Evolutionary conservation across 2,797 vertebrate genomes (phyloP).

Genomic region (Poeciliopsis paucimaculata): DNA sequence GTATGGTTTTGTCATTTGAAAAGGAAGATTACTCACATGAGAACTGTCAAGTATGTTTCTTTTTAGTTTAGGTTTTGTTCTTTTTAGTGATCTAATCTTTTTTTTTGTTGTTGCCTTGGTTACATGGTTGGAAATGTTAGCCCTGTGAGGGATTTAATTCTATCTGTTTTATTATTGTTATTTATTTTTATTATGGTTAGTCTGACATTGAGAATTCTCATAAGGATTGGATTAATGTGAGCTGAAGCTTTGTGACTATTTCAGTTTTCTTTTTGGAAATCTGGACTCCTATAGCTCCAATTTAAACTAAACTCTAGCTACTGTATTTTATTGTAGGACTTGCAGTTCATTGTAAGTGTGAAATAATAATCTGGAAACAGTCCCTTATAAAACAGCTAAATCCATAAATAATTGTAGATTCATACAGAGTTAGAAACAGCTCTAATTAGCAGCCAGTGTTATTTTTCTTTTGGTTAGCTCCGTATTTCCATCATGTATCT

Average conservation of each 20-base stretch:
- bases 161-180: neutral
- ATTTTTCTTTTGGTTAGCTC: neutral
- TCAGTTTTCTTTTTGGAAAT: neutral
- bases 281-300: neutral
- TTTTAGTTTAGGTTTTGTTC: too few species aligned
- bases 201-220: neutral
- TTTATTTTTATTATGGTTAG: too few species aligned
- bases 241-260: neutral
- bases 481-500: neutral
- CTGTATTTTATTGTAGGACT: neutral
- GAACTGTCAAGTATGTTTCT: neutral
- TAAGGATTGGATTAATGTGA: neutral
- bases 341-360: neutral
- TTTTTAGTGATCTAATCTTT: neutral
- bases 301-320: neutral
- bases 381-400: neutral
- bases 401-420: neutral
- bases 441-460: neutral
- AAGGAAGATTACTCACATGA: neutral
- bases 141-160: neutral
- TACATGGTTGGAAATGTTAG: neutral
- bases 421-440: neutral
- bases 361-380: neutral
- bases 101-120: neutral
- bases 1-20: neutral